Evolutionary conservation across 2,888 invertebrate genomes (phyloP), one percentile per base, ranked within the genome.

Genomic region (Agrochola lychnidis): DNA sequence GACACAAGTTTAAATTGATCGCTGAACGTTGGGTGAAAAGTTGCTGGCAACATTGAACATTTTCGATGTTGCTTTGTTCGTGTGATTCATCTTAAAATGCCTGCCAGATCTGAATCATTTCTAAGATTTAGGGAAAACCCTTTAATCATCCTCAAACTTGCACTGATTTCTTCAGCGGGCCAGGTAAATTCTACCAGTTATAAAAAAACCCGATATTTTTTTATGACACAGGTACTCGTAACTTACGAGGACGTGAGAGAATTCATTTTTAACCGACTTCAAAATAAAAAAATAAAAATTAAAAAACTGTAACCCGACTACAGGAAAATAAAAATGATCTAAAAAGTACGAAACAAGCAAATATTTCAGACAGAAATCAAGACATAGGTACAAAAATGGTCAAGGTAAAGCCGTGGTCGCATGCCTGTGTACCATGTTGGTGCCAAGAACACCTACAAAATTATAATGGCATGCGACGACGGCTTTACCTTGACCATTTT

Each of bases 1-100:
- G 59, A 42, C 6, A 53, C 48, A 83, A 80, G 67, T 81, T 76
- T 83, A 68, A 81, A 78, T 71, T 71, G 68, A 59, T 68, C 40
- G 36, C 40, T 16, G 16, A 7, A 22, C 25, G 40, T 70, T 56
- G n/a, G 16, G 40, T 19, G 82, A 59, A 22, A 22, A 62, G 53
- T 71, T 40, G 10, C n/a, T 64, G 42, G 57, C 22, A n/a, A 45
- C 45, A 62, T 2, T 51, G 3, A 53, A 48, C 4, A 22, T 53
- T 56, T 67, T 30, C 22, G 36, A 10, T 62, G 40, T 62, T 16
- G 48, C 48, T 63, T 51, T 53, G 36, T 70, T 79, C 6, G 16
- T 61, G 4, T 70, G 70, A 76, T 70, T 77, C 56, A 77, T 40
- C 30, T 42, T 59, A 42, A 68, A 78, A 79, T 70, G 36, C 4